phyloP scores from a whole-genome alignment of 2,113 vertebrate species.

The Grammomys dolichurus region DNA sequence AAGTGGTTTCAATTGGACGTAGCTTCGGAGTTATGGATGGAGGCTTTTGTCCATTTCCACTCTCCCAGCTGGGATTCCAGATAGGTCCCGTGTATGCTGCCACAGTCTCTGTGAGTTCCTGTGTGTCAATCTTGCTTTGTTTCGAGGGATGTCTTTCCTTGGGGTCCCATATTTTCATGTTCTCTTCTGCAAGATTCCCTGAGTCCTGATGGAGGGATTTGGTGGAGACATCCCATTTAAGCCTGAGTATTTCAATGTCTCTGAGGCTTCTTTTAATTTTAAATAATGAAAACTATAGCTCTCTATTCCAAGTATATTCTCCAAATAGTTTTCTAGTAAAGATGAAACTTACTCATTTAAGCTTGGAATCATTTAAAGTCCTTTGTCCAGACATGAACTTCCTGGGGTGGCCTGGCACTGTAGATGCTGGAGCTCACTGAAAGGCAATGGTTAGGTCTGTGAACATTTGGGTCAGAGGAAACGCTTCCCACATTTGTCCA shows the following conservation, averaged over 20 bases:
- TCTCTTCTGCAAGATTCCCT: neutral
- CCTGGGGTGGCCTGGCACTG: neutral
- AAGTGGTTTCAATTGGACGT: neutral
- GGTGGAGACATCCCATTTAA: no score
- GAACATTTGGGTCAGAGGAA: accelerated
- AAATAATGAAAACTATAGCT: constrained; percentile 74
- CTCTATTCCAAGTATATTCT: constrained; percentile 18
- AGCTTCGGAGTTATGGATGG: neutral
- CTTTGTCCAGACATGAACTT: neutral
- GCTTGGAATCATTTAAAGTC: accelerated
- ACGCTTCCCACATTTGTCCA: neutral
- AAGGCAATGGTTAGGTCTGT: neutral
- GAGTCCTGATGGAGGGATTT: neutral
- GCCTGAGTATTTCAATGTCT: neutral
- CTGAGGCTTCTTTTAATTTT: constrained; percentile 57
- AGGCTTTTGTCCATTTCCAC: neutral
- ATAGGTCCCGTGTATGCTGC: neutral
- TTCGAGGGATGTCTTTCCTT: neutral
- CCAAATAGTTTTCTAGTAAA: constrained; percentile 44
- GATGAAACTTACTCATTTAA: constrained; percentile 25
- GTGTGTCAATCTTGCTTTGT: neutral
- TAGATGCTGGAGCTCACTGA: neutral
- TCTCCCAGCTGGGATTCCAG: neutral
- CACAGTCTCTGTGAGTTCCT: neutral
- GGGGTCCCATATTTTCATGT: neutral